A percentile compares a stretch with the other conserved stretches of the same genome.
These are phyloP conservation scores for Zoroaster sp. DNA, from an alignment of 53 echinoderm and acorn worm genomes.

Conservation along the genomic window DNA sequence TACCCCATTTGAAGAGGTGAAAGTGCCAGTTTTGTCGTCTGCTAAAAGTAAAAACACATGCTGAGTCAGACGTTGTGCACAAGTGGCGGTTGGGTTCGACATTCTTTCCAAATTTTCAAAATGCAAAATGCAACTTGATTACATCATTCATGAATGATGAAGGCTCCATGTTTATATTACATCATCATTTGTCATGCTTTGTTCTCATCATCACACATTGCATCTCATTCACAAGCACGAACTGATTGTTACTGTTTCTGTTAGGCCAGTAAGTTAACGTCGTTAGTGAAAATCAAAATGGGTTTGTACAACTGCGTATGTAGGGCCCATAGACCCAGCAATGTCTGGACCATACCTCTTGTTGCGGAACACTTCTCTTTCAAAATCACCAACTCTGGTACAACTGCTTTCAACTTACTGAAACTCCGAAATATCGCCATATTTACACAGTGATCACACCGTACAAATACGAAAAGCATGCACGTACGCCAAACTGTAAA, in stretches of 20 bases:
- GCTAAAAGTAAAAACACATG: too few relatives aligned
- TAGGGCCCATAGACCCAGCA: not conserved
- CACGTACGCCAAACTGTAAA: conserved; percentile 28
- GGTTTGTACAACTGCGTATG: not conserved
- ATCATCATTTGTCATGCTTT: too few relatives aligned
- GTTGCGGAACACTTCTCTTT: not conserved
- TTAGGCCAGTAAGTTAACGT: not conserved
- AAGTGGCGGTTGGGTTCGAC: too few relatives aligned
- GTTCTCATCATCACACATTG: too few relatives aligned
- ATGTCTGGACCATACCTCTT: not conserved
- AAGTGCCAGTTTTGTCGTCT: too few relatives aligned
- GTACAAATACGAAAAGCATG: not conserved
- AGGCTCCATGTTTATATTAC: not conserved
- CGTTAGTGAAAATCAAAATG: not conserved
- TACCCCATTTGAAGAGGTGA: too few relatives aligned
- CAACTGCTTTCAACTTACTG: not conserved
- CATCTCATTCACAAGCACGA: not conserved
- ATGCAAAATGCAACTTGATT: too few relatives aligned
- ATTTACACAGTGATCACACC: not conserved
- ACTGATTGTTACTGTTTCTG: not conserved
- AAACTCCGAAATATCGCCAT: conserved; percentile 25
- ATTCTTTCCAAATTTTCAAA: too few relatives aligned
- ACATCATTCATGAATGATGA: too few relatives aligned
- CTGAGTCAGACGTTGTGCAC: too few relatives aligned
- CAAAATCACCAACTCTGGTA: not conserved